Percentiles rank a stretch among this genome's conserved stretches.
phyloP scores from a whole-genome alignment of 2,888 invertebrate genomes.

The Perithous albicinctus region DNA sequence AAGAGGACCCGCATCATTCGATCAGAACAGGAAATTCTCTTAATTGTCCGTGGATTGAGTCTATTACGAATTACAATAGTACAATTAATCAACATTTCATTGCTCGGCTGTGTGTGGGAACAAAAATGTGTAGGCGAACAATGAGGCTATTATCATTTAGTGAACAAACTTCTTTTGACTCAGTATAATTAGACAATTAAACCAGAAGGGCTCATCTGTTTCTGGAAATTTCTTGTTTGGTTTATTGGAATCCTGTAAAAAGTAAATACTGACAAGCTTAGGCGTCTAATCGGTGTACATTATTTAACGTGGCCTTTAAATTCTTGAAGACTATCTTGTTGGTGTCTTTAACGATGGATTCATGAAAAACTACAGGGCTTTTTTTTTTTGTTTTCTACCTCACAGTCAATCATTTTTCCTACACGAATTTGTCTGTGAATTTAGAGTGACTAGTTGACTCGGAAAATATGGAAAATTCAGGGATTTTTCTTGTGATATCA shows the following conservation, averaged over 20 bases:
- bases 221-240: not conserved
- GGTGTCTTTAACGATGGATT: too few species aligned
- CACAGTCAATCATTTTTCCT: too few species aligned
- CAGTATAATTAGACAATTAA: not conserved
- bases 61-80: not conserved
- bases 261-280: too few species aligned
- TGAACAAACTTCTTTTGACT: not conserved
- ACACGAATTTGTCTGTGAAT: too few species aligned
- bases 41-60: not conserved
- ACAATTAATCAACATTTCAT: not conserved
- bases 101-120: not conserved
- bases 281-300: too few species aligned
- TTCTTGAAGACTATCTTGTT: too few species aligned
- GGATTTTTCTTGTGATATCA: too few species aligned
- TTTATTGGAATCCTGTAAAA: not conserved
- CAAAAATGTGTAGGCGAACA: not conserved
- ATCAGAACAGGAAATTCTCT: constrained; percentile 7
- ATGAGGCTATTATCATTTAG: not conserved
- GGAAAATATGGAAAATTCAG: too few species aligned
- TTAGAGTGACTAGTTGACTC: too few species aligned
- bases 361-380: too few species aligned
- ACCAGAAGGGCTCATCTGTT: not conserved
- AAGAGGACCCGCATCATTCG: not conserved
- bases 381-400: too few species aligned
- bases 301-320: too few species aligned